Base-by-base conservation (phyloP, 1,140 invertebrate genomes). In the Vanessa atalanta region DNA sequence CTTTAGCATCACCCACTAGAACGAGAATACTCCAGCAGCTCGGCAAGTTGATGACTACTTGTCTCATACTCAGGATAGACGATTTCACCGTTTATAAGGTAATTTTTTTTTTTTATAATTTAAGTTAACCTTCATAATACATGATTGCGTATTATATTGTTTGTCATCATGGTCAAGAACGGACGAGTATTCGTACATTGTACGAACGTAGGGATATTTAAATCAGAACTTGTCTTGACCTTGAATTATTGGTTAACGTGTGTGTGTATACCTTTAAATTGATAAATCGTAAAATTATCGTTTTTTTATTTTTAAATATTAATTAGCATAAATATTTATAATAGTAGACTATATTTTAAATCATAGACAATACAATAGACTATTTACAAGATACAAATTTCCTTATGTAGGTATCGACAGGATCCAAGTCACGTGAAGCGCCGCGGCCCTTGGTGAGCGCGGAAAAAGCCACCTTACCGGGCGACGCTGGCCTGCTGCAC, bases 41-140 rank as follows among this genome's bases (percentile, higher is more conserved):
- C 51, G 95, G 96, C 3, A 98, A 98, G 88, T 88, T 99, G 48
- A 98, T 99, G 96, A 98, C 97, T 7, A 96, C 97, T 13, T 99
- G 98, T 92, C 95, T 98, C 16, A 95, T 99, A 31, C 93, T 99
- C 31, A 95, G 98, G 82, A 95, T 99, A 77, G 96, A 97, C 80
- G 97, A 99, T 86, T 97, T 98, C 79, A 96, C 95, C 1, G 93
- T 98, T 15, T 97, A 96, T 84, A 96, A 96, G 93, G 97, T 98
- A 73, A 43, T 1, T 1, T 2, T 31, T 4, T 31, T 31, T 31
- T 31, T 31, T 31, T 31, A 31, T 31, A 31, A 31, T 20, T 20
- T 20, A 20, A 20, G 0, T 20, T 20, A 20, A 20, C 20, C 20
- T 20, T 20, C 20, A 0, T 20, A 20, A 20, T 20, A 20, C 1